Evolutionary conservation across 2,888 invertebrate genomes (phyloP).

Genomic region (Phanerotoma sp.): DNA sequence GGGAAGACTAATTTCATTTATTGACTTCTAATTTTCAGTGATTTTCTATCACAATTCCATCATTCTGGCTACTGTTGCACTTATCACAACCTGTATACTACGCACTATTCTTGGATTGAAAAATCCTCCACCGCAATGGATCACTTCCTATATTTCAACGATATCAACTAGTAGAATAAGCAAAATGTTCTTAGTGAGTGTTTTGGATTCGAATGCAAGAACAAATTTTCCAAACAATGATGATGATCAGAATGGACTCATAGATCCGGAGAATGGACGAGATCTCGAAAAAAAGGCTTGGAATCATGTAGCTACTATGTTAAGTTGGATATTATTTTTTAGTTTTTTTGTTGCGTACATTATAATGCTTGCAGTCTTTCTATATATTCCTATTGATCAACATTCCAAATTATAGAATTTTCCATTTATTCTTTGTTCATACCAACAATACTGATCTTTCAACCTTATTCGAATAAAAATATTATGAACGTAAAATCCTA

Average conservation of each 20-base stretch:
- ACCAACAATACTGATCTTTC: no score
- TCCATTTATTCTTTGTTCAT: conserved; percentile 20
- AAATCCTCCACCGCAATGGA: conserved; percentile 39
- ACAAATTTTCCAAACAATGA: conserved; percentile 38
- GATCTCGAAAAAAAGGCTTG: conserved; percentile 38
- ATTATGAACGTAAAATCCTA: no score
- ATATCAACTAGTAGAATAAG: conserved; percentile 44
- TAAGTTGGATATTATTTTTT: conserved; percentile 45
- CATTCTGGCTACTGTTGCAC: conserved; percentile 34
- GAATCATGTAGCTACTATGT: conserved; percentile 39
- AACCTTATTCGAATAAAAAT: no score
- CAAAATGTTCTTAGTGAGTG: conserved; percentile 41
- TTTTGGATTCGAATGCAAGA: conserved; percentile 44
- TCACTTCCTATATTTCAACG: conserved; percentile 32
- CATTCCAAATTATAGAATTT: conserved; percentile 34
- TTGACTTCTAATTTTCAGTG: no score
- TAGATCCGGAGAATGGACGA: conserved; percentile 23
- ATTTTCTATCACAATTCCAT: conserved; percentile 45
- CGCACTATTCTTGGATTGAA: conserved; percentile 38
- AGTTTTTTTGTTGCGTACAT: conserved; percentile 37
- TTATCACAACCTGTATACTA: conserved; percentile 32
- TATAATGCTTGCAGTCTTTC: conserved; percentile 36
- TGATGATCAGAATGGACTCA: conserved; percentile 40
- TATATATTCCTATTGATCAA: no score
- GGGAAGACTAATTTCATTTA: no score